Evolutionary conservation across 2,888 invertebrate species (phyloP).

Genomic region (Dinocampus coccinellae): DNA sequence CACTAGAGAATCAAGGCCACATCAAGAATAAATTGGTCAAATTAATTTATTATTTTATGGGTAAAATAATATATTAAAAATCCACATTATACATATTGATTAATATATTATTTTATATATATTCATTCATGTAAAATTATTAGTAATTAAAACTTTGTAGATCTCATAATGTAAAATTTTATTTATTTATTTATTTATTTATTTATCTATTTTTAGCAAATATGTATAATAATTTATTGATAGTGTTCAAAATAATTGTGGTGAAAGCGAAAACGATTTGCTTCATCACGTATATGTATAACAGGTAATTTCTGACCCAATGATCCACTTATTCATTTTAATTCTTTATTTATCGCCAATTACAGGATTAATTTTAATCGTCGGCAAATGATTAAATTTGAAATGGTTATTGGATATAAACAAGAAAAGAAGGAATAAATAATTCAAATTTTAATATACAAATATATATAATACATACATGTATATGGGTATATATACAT

Average conservation of each 20-base stretch:
- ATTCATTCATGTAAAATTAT: too few relatives aligned
- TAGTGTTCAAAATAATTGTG: not conserved
- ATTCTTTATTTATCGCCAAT: not conserved
- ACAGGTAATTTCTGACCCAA: constrained; percentile 22
- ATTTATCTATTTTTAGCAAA: not conserved
- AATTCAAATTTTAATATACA: not conserved
- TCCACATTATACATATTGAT: too few relatives aligned
- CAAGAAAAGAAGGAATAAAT: not conserved
- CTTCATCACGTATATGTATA: not conserved
- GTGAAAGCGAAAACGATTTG: constrained; percentile 34
- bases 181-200: not conserved
- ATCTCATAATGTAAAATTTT: too few relatives aligned
- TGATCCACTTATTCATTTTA: constrained; percentile 28
- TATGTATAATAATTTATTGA: not conserved
- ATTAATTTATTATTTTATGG: too few relatives aligned
- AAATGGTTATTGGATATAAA: not conserved
- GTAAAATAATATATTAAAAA: too few relatives aligned
- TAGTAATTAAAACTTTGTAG: too few relatives aligned
- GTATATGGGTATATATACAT: too few relatives aligned
- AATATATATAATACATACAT: constrained; percentile 5
- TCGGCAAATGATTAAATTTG: not conserved
- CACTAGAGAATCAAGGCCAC: constrained; percentile 20
- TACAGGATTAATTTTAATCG: not conserved
- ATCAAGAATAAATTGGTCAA: not conserved
- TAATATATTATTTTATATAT: too few relatives aligned